Evolutionary conservation across 92 coral and sea anemone species (phyloP).

Genomic region (Porites divaricata): DNA sequence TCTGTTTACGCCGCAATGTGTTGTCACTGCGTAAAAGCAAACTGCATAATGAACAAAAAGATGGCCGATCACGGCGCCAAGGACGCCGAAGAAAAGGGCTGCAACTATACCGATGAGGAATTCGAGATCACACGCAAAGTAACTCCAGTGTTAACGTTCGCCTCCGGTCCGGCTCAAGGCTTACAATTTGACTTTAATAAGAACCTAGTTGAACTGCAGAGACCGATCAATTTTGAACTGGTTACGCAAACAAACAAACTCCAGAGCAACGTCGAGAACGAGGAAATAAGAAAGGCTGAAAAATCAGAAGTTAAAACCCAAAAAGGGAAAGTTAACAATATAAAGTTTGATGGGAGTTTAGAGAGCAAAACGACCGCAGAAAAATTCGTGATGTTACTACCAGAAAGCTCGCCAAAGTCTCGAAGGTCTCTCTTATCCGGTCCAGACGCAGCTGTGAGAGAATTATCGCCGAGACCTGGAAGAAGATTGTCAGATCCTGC

Average conservation of each 20-base stretch:
- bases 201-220: not conserved
- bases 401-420: constrained; percentile 8
- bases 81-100: not conserved
- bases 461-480: not conserved
- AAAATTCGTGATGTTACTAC: not conserved
- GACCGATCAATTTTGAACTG: not conserved
- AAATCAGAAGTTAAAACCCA: not conserved
- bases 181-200: not conserved
- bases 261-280: not conserved
- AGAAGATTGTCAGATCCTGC: constrained; percentile 39
- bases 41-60: not conserved
- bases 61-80: constrained; percentile 6
- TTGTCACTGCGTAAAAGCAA: not conserved
- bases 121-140: not conserved
- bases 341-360: not conserved
- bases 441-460: not conserved
- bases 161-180: constrained; percentile 16
- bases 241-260: constrained; percentile 3
- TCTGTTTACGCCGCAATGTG: constrained; percentile 9
- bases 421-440: constrained; percentile 11
- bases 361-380: not conserved
- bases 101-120: not conserved
- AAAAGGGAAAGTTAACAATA: not conserved
- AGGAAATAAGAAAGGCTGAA: not conserved
- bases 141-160: constrained; percentile 12